A percentile compares a stretch with the other conserved stretches of the same genome.
These are phyloP conservation scores for Diarsia mendica DNA, from an alignment of 2,888 invertebrate species.

Conservation along the genomic window DNA sequence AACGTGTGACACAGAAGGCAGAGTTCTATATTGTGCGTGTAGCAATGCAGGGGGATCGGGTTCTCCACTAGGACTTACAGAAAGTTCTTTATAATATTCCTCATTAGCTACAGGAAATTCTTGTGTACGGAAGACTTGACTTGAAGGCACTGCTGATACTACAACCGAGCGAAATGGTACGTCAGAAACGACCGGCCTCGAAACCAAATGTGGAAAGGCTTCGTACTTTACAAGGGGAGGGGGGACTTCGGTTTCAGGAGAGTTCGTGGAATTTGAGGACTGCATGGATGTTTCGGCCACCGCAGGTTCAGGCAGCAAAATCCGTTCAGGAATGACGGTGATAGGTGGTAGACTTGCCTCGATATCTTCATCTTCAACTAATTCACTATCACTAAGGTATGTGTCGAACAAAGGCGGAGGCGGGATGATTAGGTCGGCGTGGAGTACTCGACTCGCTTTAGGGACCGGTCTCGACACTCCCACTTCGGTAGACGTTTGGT, in stretches of 20 bases:
- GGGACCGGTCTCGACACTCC: slow-evolving; percentile 78
- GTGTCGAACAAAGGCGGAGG: slow-evolving; percentile 88
- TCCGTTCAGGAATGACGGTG: slow-evolving; percentile 83
- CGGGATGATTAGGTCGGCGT: slow-evolving; percentile 87
- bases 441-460: slow-evolving; percentile 79
- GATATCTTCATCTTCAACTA: slow-evolving; percentile 74
- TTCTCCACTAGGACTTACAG: slow-evolving; percentile 81
- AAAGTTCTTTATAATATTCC: slow-evolving; percentile 80
- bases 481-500: slow-evolving; percentile 78
- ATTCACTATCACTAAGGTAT: slow-evolving; percentile 82
- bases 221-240: slow-evolving; percentile 88
- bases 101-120: slow-evolving; percentile 75
- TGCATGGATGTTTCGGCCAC: slow-evolving; percentile 87
- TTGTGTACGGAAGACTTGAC: slow-evolving; percentile 80
- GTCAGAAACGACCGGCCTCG: slow-evolving; percentile 63
- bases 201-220: slow-evolving; percentile 78
- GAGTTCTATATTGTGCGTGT: slow-evolving; percentile 85
- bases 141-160: slow-evolving; percentile 82
- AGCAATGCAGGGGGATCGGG: slow-evolving; percentile 83
- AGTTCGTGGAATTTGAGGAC: slow-evolving; percentile 84
- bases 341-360: slow-evolving; percentile 80
- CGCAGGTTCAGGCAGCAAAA: slow-evolving; percentile 82
- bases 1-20: slow-evolving; percentile 86
- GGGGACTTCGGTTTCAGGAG: slow-evolving; percentile 83
- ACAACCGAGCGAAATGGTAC: slow-evolving; percentile 74